Percentiles rank a stretch among this genome's conserved stretches.
Evolutionary conservation across 2,888 invertebrate genomes (phyloP).

Genomic region (Liodrosophila aerea): DNA sequence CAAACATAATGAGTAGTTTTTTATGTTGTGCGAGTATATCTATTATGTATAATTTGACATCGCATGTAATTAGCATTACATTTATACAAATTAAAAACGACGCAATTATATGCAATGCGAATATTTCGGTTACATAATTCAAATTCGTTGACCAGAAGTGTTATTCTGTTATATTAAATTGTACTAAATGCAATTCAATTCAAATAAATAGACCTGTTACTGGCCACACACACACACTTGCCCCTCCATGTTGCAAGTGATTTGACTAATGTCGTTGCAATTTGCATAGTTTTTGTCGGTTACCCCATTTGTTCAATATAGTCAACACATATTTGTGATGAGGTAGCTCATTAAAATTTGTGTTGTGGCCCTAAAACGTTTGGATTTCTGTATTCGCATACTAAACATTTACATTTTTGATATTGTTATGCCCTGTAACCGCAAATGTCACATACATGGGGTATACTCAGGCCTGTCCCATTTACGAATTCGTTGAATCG

Average conservation of each 20-base stretch:
- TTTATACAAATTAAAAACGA: conserved; percentile 34
- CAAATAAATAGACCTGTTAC: conserved; percentile 19
- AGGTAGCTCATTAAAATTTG: conserved; percentile 62
- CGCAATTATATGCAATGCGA: conserved; percentile 1
- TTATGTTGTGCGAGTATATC: conserved; percentile 13
- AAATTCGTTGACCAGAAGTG: background rate
- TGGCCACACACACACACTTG: conserved; percentile 6
- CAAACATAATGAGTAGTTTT: conserved; percentile 24
- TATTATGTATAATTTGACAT: conserved; percentile 12
- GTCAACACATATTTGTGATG: conserved; percentile 45
- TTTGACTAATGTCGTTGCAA: conserved; percentile 50
- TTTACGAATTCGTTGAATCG: no score
- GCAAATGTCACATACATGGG: background rate
- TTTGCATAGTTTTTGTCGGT: conserved; percentile 38
- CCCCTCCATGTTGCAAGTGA: conserved; percentile 19
- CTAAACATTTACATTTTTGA: conserved; percentile 32
- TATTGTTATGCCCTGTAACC: conserved; percentile 31
- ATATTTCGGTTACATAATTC: conserved; percentile 5
- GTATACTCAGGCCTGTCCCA: no score
- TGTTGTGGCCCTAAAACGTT: conserved; percentile 17
- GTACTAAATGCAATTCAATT: background rate
- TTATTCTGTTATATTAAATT: conserved; percentile 20
- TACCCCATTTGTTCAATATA: conserved; percentile 13
- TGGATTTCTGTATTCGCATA: conserved; percentile 8
- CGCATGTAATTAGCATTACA: conserved; percentile 53